Evolutionary conservation across 2,113 vertebrate species (phyloP), one percentile per base, ranked within the genome.

Genomic region (Microtus oregoni): DNA sequence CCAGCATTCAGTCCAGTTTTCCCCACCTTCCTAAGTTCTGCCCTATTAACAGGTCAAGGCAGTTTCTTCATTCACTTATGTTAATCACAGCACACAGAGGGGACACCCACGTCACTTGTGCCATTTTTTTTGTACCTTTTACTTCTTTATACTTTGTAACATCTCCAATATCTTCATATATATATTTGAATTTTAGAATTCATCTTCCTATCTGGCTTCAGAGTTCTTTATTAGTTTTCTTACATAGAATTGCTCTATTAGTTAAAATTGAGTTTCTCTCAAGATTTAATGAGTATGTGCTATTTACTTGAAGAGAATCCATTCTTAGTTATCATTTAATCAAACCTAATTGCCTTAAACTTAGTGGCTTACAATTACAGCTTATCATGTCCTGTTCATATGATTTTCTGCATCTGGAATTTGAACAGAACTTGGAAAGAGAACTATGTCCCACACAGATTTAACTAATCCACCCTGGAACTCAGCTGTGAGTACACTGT

Each of bases 341-440:
- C 6, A 32, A 86, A 73, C n/a, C 0, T 61, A 89, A 70, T 11
- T 72, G 70, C 0, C 5, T 50, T 9, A 35, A 82, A 91, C 1
- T 30, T 75, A 58, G 2, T 90, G 22, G 3, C 4, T 83, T 90
- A 78, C 50, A 96, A 76, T 82, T 24, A 55, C 24, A 86, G 47
- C 17, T 81, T 2, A 76, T 77, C 26, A 70, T 50, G 28, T 41
- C 38, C 9, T 76, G 4, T 15, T 3, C 44, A 32, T 28, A 55
- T 12, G 32, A 55, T 22, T 47, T 47, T 47, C 2, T 19, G 13
- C 4, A 5, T 90, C 63, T 68, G 44, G 4, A 92, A 78, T 90
- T 14, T 94, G 1, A 3, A 67, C 0, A 26, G 1, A 4, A 1
- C 11, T 61, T 85, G 7, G 4, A 22, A 32, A 75, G 10, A 9